phyloP scores from a whole-genome alignment of 2,888 invertebrate genomes.

The Brachycybe producta region DNA sequence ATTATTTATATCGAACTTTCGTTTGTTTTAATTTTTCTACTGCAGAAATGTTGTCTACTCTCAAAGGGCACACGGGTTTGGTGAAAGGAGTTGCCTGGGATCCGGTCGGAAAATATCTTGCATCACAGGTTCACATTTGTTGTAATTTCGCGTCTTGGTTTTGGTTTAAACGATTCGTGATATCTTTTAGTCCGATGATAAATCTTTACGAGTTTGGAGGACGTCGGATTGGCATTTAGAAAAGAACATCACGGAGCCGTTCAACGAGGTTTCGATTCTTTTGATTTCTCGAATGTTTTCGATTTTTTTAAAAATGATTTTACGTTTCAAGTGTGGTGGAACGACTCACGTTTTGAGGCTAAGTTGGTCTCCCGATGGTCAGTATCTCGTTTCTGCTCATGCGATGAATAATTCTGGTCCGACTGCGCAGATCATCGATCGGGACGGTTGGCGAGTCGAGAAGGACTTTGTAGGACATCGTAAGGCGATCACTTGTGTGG shows the following conservation, averaged over 20 bases:
- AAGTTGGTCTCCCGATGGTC: conserved; percentile 96
- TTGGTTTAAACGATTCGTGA: not conserved
- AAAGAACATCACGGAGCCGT: conserved; percentile 76
- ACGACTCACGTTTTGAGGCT: conserved; percentile 85
- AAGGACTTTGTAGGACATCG: conserved; percentile 97
- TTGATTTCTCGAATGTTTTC: not conserved
- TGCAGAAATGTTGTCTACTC: conserved; percentile 47
- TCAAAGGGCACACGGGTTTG: conserved; percentile 76
- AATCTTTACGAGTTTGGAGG: conserved; percentile 84
- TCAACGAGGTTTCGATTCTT: conserved; percentile 49
- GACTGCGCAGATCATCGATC: conserved; percentile 80
- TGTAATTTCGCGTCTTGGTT: not conserved
- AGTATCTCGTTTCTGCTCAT: conserved; percentile 91
- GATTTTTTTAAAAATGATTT: not conserved
- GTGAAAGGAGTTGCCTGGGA: conserved; percentile 99
- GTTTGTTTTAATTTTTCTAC: not conserved
- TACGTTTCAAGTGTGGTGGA: conserved; percentile 42
- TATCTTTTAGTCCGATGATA: conserved; percentile 65
- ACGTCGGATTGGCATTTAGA: conserved; percentile 90
- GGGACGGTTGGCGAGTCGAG: conserved; percentile 86
- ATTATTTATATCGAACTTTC: not conserved
- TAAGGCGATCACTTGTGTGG: conserved; percentile 90
- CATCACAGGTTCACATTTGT: conserved; percentile 52
- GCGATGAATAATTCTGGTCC: conserved; percentile 98
- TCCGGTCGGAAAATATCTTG: conserved; percentile 92